Conservation (phyloP, 2,888 invertebrate species). For the Oasisia sp. region DNA sequence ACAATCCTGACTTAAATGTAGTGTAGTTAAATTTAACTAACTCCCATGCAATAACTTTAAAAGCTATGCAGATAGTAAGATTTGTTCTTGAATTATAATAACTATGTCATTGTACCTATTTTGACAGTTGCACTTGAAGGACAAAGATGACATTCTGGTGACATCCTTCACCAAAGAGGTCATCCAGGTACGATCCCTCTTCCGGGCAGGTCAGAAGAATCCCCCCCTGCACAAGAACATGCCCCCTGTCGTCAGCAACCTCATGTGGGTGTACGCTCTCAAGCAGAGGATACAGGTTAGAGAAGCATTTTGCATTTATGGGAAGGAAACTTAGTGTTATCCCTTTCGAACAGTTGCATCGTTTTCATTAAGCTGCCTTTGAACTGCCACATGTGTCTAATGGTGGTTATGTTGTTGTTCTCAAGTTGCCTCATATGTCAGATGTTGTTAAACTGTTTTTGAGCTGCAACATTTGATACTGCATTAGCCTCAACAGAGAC, state of each 20-base stretch:
- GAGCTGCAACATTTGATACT: too few relatives aligned
- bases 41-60: not conserved
- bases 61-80: not conserved
- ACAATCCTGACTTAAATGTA: too few relatives aligned
- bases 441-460: too few relatives aligned
- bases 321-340: not conserved
- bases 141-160: conserved; percentile 57
- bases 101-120: not conserved
- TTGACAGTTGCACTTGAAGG: conserved; percentile 41
- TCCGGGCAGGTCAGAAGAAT: conserved; percentile 47
- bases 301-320: not conserved
- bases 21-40: too few relatives aligned
- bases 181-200: conserved; percentile 56
- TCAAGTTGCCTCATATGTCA: too few relatives aligned
- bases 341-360: not conserved
- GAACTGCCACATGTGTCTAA: too few relatives aligned
- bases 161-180: conserved; percentile 57
- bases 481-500: too few relatives aligned
- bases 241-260: conserved; percentile 61
- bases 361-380: too few relatives aligned
- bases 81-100: not conserved
- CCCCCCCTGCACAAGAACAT: conserved; percentile 60
- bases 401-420: too few relatives aligned
- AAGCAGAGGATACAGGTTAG: conserved; percentile 59
- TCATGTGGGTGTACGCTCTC: conserved; percentile 62